phyloP scores from a whole-genome alignment of 53 echinoderm and acorn worm genomes.

The Echinarachnius parma region DNA sequence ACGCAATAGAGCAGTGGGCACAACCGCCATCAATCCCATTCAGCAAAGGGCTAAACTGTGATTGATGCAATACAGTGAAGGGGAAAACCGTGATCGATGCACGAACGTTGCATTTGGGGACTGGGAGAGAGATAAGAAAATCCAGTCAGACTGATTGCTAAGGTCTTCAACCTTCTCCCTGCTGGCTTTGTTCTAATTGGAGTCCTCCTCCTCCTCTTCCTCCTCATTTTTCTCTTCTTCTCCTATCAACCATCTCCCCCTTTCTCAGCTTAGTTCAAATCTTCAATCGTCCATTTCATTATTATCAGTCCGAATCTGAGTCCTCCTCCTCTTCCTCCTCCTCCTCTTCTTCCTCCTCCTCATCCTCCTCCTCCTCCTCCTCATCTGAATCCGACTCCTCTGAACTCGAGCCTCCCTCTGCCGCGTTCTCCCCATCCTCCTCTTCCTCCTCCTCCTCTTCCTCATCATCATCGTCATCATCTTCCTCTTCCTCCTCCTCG shows the following conservation, averaged over 20 bases:
- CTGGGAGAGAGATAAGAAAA: too few relatives aligned
- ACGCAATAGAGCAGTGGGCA: too few relatives aligned
- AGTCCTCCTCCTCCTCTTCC: background rate
- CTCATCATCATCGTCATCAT: conserved; percentile 55
- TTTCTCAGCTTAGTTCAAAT: background rate
- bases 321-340: conserved; percentile 62
- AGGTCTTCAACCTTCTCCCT: too few relatives aligned
- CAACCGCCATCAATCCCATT: too few relatives aligned
- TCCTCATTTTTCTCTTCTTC: background rate
- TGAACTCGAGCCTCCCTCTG: conserved; percentile 7
- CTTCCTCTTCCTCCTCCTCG: conserved; percentile 45
- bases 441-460: conserved; percentile 47
- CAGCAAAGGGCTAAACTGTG: too few relatives aligned
- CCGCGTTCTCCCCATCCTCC: conserved; percentile 6
- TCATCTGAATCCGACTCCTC: conserved; percentile 52
- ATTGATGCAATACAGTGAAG: too few relatives aligned
- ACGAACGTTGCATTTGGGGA: too few relatives aligned
- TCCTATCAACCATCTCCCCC: background rate
- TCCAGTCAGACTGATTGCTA: too few relatives aligned
- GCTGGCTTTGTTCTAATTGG: too few relatives aligned
- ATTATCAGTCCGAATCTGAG: conserved; percentile 34
- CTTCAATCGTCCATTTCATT: background rate
- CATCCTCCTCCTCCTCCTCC: conserved; percentile 45
- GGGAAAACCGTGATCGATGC: too few relatives aligned
- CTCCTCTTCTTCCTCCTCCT: conserved; percentile 53